A percentile compares a stretch with the other conserved stretches of the same genome.
phyloP scores from a whole-genome alignment of 1,140 invertebrate species.

The Hestina assimilis region DNA sequence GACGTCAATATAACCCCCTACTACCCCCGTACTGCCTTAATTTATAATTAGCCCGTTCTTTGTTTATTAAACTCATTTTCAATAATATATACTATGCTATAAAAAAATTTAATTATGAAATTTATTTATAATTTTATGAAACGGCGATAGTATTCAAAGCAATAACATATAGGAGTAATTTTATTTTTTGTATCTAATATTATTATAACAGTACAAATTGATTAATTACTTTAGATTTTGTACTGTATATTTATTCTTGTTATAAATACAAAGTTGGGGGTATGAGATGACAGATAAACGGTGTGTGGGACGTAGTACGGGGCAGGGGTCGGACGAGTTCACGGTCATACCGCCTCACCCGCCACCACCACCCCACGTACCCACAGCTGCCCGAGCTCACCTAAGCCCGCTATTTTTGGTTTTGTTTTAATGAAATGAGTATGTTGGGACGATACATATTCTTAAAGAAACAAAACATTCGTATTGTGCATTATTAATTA shows the following conservation, averaged over 20 bases:
- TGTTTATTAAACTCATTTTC: constrained; percentile 1
- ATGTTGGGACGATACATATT: no score
- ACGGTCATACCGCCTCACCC: constrained; percentile 49
- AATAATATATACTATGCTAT: no score
- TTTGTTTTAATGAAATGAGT: constrained; percentile 2
- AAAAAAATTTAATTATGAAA: no score
- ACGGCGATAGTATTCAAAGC: no score
- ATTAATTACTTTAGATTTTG: no score
- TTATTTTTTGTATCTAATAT: no score
- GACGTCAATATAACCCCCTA: constrained; percentile 57
- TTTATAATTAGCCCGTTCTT: constrained; percentile 31
- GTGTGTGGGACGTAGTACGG: constrained; percentile 35
- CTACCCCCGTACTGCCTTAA: constrained; percentile 34
- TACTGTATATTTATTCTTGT: not conserved
- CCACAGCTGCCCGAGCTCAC: constrained; percentile 22
- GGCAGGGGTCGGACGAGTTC: constrained; percentile 62
- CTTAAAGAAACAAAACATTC: no score
- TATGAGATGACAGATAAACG: constrained; percentile 1
- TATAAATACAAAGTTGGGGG: constrained; percentile 1
- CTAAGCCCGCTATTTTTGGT: constrained; percentile 34
- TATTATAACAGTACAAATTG: no score
- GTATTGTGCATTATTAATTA: no score
- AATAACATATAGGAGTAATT: no score
- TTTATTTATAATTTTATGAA: no score
- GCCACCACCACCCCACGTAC: constrained; percentile 25